A percentile compares a stretch with the other conserved stretches of the same genome.
Evolutionary conservation across 2,797 vertebrate genomes (phyloP).

Genomic region (Acanthiza pusilla): DNA sequence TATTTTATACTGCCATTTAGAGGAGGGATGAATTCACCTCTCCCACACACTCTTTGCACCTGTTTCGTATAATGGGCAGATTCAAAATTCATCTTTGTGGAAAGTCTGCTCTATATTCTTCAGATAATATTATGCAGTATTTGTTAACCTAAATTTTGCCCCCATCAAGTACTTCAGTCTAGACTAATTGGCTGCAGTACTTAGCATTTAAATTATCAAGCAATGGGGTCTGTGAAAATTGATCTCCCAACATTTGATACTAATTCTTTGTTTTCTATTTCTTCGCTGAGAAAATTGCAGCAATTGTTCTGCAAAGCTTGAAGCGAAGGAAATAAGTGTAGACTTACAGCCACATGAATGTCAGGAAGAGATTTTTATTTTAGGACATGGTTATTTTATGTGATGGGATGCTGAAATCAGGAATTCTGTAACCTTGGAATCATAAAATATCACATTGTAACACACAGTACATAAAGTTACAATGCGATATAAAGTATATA

Average conservation of each 20-base stretch:
- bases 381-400: background rate
- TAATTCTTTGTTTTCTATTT: conserved; percentile 33
- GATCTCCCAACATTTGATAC: background rate
- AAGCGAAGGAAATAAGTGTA: background rate
- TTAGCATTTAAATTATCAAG: conserved; percentile 52
- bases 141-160: conserved; percentile 56
- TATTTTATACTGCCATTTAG: conserved; percentile 43
- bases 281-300: conserved; percentile 4
- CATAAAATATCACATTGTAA: background rate
- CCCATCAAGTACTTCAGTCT: conserved; percentile 40
- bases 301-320: conserved; percentile 20
- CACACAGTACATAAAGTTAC: background rate
- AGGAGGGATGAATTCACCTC: conserved; percentile 44
- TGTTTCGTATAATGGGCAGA: conserved; percentile 20
- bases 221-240: conserved; percentile 7
- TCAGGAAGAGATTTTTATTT: background rate
- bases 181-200: conserved; percentile 43
- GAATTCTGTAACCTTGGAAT: background rate
- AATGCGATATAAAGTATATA: rapidly evolving
- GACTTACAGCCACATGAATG: rapidly evolving
- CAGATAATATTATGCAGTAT: conserved; percentile 33
- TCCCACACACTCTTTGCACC: conserved; percentile 14
- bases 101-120: conserved; percentile 23
- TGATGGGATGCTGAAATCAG: background rate
- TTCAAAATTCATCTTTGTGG: conserved; percentile 1